Evolutionary conservation across 2,113 vertebrate species (phyloP).

Genomic region (Mastomys coucha): DNA sequence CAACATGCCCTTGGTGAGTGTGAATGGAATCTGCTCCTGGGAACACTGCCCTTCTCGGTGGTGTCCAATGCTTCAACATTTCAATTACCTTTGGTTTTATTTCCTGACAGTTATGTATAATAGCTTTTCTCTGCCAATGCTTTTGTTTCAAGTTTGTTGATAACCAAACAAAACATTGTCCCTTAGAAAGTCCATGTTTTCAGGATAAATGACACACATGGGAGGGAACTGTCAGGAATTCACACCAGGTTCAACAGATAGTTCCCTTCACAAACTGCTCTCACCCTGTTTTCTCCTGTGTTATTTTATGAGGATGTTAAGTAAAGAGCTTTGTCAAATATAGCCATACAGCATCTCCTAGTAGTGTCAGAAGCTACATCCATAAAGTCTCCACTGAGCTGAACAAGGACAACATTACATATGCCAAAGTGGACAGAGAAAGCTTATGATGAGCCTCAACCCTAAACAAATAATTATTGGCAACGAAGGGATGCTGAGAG

Average conservation of each 20-base stretch:
- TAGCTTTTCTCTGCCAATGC: background rate
- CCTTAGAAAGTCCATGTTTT: constrained; percentile 4
- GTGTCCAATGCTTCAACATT: background rate
- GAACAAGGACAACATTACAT: background rate
- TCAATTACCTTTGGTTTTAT: background rate
- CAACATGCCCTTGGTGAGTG: constrained; percentile 94
- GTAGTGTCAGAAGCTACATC: background rate
- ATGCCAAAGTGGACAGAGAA: background rate
- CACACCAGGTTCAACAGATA: background rate
- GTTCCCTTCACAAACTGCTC: background rate
- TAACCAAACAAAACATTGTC: background rate
- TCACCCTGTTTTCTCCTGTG: background rate
- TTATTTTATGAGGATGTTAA: constrained; percentile 7
- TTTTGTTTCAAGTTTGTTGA: constrained; percentile 46
- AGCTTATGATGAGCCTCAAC: background rate
- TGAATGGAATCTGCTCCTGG: background rate
- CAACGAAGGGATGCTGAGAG: background rate
- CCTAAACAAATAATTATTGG: background rate
- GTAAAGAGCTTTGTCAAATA: background rate
- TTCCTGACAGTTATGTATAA: background rate
- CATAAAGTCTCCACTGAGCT: background rate
- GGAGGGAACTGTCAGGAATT: background rate
- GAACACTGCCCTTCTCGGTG: background rate
- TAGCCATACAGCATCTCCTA: background rate
- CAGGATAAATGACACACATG: background rate